These are phyloP conservation scores for Asteroscopus sphinx DNA, from an alignment of 2,888 invertebrate genomes.

Conservation along the genomic window DNA sequence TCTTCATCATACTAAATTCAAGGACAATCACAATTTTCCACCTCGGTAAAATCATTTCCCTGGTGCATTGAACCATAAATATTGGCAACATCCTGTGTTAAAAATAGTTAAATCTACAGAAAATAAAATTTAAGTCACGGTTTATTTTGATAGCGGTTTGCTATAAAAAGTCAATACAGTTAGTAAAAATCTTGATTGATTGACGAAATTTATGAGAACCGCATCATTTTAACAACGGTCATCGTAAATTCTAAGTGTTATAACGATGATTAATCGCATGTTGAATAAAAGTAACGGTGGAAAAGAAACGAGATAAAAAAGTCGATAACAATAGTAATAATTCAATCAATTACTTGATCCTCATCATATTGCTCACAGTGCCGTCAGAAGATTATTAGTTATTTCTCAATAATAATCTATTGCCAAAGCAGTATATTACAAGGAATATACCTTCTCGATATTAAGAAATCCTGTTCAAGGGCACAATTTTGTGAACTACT, in stretches of 20 bases:
- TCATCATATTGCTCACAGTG: constrained; percentile 15
- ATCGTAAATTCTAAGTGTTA: neutral
- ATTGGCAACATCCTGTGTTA: constrained; percentile 2
- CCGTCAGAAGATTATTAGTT: constrained; percentile 10
- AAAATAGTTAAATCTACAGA: neutral
- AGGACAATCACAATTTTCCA: constrained; percentile 16
- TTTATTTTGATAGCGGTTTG: constrained; percentile 8
- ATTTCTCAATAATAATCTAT: constrained; percentile 34
- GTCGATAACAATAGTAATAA: no score
- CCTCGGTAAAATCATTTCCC: constrained; percentile 7
- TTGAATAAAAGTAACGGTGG: constrained; percentile 14
- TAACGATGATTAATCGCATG: neutral
- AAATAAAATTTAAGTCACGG: neutral
- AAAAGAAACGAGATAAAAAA: constrained; percentile 25
- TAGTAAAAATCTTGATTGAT: neutral
- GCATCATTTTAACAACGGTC: constrained; percentile 4
- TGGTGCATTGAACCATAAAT: constrained; percentile 14
- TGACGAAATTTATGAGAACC: constrained; percentile 8
- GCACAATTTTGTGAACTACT: constrained; percentile 19
- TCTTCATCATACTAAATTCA: constrained; percentile 25
- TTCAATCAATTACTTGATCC: constrained; percentile 34
- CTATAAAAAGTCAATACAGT: constrained; percentile 2
- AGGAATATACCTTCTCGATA: constrained; percentile 38
- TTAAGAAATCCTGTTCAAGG: constrained; percentile 51
- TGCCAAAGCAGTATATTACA: constrained; percentile 38